These are phyloP conservation scores for Parauchenoglanis punctatus DNA, from an alignment of 2,797 vertebrate species.

Conservation along the genomic window DNA sequence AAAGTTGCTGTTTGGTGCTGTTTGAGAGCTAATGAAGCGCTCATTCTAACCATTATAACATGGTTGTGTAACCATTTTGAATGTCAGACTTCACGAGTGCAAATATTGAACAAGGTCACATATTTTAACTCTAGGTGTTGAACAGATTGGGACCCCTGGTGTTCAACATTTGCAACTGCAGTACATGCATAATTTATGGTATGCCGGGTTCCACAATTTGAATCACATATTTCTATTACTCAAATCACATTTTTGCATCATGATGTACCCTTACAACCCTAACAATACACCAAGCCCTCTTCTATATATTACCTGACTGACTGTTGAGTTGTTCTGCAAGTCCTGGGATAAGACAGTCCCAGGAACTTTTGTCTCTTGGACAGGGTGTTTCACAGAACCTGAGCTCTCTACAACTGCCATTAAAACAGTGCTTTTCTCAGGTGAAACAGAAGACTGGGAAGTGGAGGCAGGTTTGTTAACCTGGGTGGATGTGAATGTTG, in stretches of 20 bases:
- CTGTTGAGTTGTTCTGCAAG: slow-evolving; percentile 62
- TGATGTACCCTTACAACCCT: not conserved
- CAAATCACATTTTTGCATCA: not conserved
- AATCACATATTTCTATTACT: not conserved
- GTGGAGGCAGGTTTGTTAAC: not conserved
- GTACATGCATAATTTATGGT: not conserved
- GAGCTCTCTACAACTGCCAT: not conserved
- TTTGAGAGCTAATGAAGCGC: not conserved
- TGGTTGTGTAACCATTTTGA: not conserved
- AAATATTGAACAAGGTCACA: too few species aligned
- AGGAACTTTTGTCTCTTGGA: slow-evolving; percentile 47
- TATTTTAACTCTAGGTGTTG: not conserved
- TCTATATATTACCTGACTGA: slow-evolving; percentile 60
- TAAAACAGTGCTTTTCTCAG: slow-evolving; percentile 12
- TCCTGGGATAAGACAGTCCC: slow-evolving; percentile 39
- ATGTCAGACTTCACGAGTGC: too few species aligned
- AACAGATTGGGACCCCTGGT: not conserved
- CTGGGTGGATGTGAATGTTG: slow-evolving; percentile 7
- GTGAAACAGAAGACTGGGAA: slow-evolving; percentile 11
- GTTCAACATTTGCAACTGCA: not conserved
- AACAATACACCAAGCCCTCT: not conserved
- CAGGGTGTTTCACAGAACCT: slow-evolving; percentile 27
- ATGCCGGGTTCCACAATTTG: not conserved
- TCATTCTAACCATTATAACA: not conserved
- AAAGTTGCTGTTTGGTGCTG: not conserved